phyloP scores from a whole-genome alignment of 1,140 invertebrate species.

The Trichogramma pretiosum region DNA sequence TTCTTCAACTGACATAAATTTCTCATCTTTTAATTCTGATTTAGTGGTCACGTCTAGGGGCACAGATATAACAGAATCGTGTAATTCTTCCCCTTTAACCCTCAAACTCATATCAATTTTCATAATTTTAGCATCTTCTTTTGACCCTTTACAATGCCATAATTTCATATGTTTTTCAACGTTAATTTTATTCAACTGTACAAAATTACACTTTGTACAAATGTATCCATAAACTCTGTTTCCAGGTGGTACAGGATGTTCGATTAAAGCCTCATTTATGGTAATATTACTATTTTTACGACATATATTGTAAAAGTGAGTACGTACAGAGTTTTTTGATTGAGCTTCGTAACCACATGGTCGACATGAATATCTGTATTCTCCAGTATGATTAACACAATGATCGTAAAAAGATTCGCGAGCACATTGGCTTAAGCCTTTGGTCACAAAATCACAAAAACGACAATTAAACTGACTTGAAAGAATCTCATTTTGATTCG shows the following conservation, averaged over 20 bases:
- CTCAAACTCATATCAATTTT: constrained; percentile 46
- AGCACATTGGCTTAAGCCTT: constrained; percentile 29
- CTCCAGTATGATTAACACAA: constrained; percentile 62
- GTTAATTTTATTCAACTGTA: constrained; percentile 53
- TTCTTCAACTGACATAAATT: too few species aligned
- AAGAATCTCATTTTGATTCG: too few species aligned
- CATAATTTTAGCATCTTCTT: constrained; percentile 29
- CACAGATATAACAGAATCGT: constrained; percentile 9
- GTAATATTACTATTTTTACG: constrained; percentile 21
- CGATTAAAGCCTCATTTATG: constrained; percentile 22
- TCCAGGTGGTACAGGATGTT: constrained; percentile 27
- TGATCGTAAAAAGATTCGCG: constrained; percentile 56
- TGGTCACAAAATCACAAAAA: constrained; percentile 44
- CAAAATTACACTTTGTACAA: constrained; percentile 58
- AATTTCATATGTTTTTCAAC: constrained; percentile 51
- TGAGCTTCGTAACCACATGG: constrained; percentile 46
- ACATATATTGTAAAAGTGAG: constrained; percentile 43
- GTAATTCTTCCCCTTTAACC: constrained; percentile 19
- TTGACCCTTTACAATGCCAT: constrained; percentile 38
- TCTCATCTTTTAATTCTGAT: constrained; percentile 13
- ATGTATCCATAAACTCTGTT: constrained; percentile 52
- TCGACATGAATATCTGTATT: constrained; percentile 56
- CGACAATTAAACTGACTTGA: too few species aligned
- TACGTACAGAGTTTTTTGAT: constrained; percentile 38
- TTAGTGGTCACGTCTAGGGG: background rate